Evolutionary conservation across 2,113 vertebrate genomes (phyloP), one percentile per base, ranked within the genome.

Genomic region (Perccottus glenii): DNA sequence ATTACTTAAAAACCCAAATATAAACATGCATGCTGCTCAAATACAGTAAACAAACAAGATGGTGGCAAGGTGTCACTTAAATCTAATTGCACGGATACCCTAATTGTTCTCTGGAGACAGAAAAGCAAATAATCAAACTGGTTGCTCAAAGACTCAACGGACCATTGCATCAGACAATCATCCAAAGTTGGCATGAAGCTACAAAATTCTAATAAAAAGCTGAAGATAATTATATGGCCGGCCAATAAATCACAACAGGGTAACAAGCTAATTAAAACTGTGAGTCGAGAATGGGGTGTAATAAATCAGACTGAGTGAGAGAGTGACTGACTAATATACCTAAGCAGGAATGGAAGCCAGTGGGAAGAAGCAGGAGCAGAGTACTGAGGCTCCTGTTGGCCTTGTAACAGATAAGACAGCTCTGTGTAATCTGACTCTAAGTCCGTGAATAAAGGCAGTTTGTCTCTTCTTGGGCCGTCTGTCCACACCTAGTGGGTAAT

Each of bases 401-500:
- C 92, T 92, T 90, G 94, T 87, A 95, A 94, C 93, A 98, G 96
- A 98, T 96, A 98, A 98, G 94, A 94, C 94, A 91, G 93, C 94
- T 93, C 94, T 73, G 86, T 36, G 98, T 99, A 99, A 99, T 96
- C 96, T 92, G 96, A 99, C 95, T 98, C 98, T 96, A 96, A 98
- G 95, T 95, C 94, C 86, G 44, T 89, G 98, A 95, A 99, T 99
- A 99, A 99, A 99, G 96, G 94, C 96, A 98, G 96, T 96, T 98
- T 99, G 97, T 99, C 96, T 97, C 96, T 94, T 97, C 94, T 95
- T 94, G 93, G 96, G 91, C 91, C 56, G 75, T 98, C 97, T 98
- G 95, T 99, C 98, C 97, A 97, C 97, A 97, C 98, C 96, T 98
- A 92, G 90, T 90, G 92, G 94, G 95, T 98, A 99, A 99, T 99